A percentile compares a stretch with the other conserved stretches of the same genome.
These are phyloP conservation scores for Acleris laterana DNA, from an alignment of 2,888 invertebrate species.

Conservation along the genomic window DNA sequence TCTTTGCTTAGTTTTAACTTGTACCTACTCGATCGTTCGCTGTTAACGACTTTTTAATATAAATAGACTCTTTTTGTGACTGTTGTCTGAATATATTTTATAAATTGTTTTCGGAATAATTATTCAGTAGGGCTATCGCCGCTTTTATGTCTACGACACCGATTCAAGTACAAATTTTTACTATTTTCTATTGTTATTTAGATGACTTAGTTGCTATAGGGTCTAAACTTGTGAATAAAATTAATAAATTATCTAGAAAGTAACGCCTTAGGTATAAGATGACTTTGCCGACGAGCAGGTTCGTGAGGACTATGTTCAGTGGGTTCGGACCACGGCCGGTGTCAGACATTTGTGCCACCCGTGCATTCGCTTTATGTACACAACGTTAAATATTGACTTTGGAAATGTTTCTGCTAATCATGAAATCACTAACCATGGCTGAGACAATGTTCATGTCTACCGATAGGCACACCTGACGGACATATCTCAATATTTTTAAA, in stretches of 20 bases:
- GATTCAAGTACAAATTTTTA: slow-evolving; percentile 84
- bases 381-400: not conserved
- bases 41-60: slow-evolving; percentile 71
- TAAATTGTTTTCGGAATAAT: slow-evolving; percentile 73
- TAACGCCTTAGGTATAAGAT: slow-evolving; percentile 28
- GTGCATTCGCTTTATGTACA: too few relatives aligned
- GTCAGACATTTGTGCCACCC: too few relatives aligned
- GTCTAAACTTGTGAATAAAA: slow-evolving; percentile 38
- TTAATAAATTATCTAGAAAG: slow-evolving; percentile 32
- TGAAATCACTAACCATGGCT: not conserved
- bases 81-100: slow-evolving; percentile 82
- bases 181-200: slow-evolving; percentile 82
- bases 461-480: not conserved
- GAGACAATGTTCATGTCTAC: not conserved
- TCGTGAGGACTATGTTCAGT: slow-evolving; percentile 3
- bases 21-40: slow-evolving; percentile 65
- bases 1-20: slow-evolving; percentile 80
- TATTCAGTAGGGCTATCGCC: slow-evolving; percentile 59
- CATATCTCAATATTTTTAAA: not conserved
- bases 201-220: slow-evolving; percentile 68
- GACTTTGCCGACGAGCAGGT: slow-evolving; percentile 13
- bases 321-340: slow-evolving; percentile 1
- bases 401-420: slow-evolving; percentile 1
- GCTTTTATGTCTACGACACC: slow-evolving; percentile 73
- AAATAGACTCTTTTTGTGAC: slow-evolving; percentile 72